Conservation (phyloP, 2,888 invertebrate species). For the Meta bourneti region DNA sequence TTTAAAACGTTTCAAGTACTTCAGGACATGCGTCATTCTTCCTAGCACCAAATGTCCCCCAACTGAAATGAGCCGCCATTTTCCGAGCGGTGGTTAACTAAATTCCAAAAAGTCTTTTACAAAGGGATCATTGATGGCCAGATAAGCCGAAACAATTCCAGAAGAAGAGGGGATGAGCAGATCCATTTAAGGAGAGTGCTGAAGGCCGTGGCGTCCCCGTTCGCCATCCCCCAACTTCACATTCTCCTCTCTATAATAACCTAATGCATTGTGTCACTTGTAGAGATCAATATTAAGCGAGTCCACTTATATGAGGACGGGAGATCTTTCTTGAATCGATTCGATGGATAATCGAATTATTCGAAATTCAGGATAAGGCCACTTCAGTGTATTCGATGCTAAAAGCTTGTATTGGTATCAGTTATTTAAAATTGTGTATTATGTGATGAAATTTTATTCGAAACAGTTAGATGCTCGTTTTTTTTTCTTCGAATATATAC, state of each 20-base stretch:
- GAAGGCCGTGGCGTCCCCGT: not conserved
- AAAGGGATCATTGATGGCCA: conserved; percentile 55
- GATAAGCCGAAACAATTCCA: conserved; percentile 66
- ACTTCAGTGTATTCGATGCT: not conserved
- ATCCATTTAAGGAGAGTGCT: conserved; percentile 50
- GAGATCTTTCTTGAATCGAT: not conserved
- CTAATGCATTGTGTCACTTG: conserved; percentile 40
- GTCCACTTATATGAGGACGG: not conserved
- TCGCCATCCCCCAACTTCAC: not conserved
- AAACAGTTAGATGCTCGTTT: not conserved
- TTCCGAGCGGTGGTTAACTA: conserved; percentile 28
- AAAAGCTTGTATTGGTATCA: not conserved
- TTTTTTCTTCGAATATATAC: too few relatives aligned
- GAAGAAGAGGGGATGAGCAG: not conserved
- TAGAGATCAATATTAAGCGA: conserved; percentile 5
- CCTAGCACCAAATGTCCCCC: too few relatives aligned
- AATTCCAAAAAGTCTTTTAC: conserved; percentile 42
- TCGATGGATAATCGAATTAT: not conserved
- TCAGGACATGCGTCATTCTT: too few relatives aligned
- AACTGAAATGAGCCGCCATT: too few relatives aligned
- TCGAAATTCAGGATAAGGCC: not conserved
- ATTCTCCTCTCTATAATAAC: conserved; percentile 27
- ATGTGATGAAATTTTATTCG: not conserved
- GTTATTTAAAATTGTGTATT: not conserved
- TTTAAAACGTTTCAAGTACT: too few relatives aligned